These are phyloP conservation scores for Tretioscincus oriximinensis DNA, from an alignment of 2,113 vertebrate species.

Conservation along the genomic window DNA sequence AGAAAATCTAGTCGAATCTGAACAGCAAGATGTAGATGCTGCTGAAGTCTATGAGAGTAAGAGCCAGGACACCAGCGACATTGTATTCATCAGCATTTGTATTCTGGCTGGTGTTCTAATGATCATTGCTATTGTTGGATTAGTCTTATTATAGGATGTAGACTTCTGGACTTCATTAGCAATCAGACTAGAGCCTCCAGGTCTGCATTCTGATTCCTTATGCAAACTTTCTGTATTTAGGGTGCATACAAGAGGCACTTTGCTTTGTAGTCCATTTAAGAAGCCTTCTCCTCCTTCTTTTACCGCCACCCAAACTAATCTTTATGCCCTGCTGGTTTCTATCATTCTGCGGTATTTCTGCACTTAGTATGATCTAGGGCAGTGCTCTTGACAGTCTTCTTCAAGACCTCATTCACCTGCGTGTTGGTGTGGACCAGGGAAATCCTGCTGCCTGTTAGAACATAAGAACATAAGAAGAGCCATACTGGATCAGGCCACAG, in stretches of 20 bases:
- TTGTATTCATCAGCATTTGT: constrained; percentile 94
- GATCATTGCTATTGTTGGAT: constrained; percentile 90
- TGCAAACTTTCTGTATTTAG: neutral
- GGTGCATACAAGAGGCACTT: neutral
- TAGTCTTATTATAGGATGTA: constrained; percentile 84
- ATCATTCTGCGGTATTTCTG: neutral
- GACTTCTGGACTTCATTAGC: neutral
- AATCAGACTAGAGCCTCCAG: neutral
- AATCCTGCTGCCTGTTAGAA: too few relatives aligned
- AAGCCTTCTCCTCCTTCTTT: too few relatives aligned
- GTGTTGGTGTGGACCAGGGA: too few relatives aligned
- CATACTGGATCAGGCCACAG: too few relatives aligned
- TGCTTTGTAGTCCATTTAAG: neutral
- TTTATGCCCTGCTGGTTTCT: neutral
- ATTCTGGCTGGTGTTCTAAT: constrained; percentile 94
- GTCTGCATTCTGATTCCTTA: neutral
- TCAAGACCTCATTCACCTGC: too few relatives aligned
- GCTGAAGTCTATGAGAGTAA: neutral
- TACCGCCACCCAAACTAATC: neutral
- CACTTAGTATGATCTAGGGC: neutral
- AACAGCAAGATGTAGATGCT: constrained; percentile 7
- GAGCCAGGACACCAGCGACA: constrained; percentile 88
- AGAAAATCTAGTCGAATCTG: constrained; percentile 73
- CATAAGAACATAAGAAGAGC: too few relatives aligned
- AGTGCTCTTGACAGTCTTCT: too few relatives aligned